Percentiles rank a stretch among this genome's conserved stretches.
Evolutionary conservation across 2,113 vertebrate genomes (phyloP).

Genomic region (Gopherus flavomarginatus): DNA sequence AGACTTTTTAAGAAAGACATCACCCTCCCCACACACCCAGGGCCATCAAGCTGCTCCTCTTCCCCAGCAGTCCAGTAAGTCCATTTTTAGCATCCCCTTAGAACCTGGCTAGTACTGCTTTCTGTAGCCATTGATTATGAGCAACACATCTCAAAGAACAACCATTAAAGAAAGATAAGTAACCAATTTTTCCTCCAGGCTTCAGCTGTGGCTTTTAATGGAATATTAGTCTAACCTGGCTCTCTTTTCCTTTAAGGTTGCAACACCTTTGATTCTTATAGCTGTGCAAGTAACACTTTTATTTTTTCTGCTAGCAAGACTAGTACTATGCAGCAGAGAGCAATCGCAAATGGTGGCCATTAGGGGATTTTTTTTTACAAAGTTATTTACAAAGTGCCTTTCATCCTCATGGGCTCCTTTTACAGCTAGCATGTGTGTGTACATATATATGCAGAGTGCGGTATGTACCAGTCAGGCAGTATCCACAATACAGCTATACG

Average conservation of each 20-base stretch:
- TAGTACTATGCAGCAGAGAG: background rate
- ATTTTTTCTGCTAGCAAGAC: background rate
- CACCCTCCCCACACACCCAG: background rate
- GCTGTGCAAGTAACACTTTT: background rate
- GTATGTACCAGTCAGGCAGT: background rate
- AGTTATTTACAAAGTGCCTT: background rate
- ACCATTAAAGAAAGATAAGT: no score
- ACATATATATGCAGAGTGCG: background rate
- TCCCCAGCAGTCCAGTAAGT: background rate
- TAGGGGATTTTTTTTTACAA: background rate
- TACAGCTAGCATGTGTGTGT: background rate
- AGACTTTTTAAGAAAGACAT: background rate
- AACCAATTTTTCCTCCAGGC: no score
- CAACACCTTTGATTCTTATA: background rate
- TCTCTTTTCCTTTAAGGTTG: background rate
- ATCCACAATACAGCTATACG: background rate
- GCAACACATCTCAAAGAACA: no score
- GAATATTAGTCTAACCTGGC: background rate
- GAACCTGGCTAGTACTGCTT: background rate
- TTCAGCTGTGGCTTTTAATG: background rate
- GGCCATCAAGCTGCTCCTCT: background rate
- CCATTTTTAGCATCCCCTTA: background rate
- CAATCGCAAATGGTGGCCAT: background rate
- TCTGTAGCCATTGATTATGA: background rate
- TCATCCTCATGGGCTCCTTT: background rate